Base-by-base conservation (phyloP, 2,888 invertebrate species). In the Chymomyza procnemis region DNA sequence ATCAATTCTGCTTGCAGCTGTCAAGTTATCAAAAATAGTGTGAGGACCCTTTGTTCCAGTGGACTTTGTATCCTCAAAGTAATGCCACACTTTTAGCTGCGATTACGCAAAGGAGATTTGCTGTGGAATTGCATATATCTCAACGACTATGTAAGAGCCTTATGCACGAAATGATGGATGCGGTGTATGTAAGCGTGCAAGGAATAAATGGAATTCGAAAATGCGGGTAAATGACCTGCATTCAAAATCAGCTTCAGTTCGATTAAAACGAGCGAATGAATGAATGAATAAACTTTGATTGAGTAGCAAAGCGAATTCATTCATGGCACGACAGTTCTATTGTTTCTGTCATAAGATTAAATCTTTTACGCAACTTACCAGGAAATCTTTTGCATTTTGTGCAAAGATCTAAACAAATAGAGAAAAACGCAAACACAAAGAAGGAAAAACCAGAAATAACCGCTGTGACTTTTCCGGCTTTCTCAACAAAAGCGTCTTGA, bases 391-490 rank as follows among this genome's bases (percentile, higher is more conserved):
- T 19, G 41, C 34, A 56, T 50, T 50, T 16, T 8, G 16, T 50
- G 6, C 50, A 19, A 12, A 41, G 34, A 41, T 41, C 12, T 50
- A 50, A n/a, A 50, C 6, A 50, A 9, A n/a, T n/a, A n/a, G n/a
- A n/a, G n/a, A n/a, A 48, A 14, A 16, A 12, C 3, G 16, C 14
- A 16, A 16, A n/a, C 14, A 14, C n/a, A n/a, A 50, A 50, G 50
- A 16, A 1, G 3, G 4, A 52, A n/a, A 18, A 12, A 19, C 52
- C 14, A 48, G 67, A 71, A 67, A 62, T 67, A 66, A 72, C 69
- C 62, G 71, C 63, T 52, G 60, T 52, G 50, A 69, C 50, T 79
- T 72, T 79, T 76, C 82, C 79, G 77, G 74, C 50, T 68, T 64
- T 68, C 63, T 57, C 66, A 61, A 67, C 72, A 74, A 73, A 63